Evolutionary conservation across 2,888 invertebrate species (phyloP).

Genomic region (Caenorhabditis sinica): DNA sequence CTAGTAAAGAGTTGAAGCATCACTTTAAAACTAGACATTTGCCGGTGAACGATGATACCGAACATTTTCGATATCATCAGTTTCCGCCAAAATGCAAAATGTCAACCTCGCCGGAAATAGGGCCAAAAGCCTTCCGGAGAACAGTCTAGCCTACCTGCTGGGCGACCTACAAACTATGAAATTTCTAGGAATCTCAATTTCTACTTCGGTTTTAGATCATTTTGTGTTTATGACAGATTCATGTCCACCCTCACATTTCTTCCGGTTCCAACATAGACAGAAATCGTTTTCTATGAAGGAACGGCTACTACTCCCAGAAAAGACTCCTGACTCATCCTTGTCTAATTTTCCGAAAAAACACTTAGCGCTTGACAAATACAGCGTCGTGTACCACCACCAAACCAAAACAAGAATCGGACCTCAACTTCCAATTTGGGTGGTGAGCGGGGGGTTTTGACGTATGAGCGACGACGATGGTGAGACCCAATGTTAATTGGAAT

Average conservation of each 20-base stretch:
- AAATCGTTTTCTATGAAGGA: conserved; percentile 3
- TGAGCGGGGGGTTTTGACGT: conserved; percentile 20
- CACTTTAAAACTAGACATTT: too few species aligned
- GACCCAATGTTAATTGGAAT: conserved; percentile 12
- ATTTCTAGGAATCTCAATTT: not conserved
- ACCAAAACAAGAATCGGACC: conserved; percentile 17
- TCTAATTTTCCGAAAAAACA: conserved; percentile 31
- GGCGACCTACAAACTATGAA: conserved; percentile 12
- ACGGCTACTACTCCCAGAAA: conserved; percentile 6
- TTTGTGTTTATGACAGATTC: not conserved
- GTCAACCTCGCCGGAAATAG: not conserved
- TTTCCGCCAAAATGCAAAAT: not conserved
- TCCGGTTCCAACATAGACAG: conserved; percentile 2
- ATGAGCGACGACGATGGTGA: not conserved
- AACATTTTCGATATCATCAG: not conserved
- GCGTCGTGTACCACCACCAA: not conserved
- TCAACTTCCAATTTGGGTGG: conserved; percentile 5
- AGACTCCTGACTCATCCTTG: conserved; percentile 10
- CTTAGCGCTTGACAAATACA: conserved; percentile 36
- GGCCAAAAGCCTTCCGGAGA: not conserved
- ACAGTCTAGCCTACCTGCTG: not conserved
- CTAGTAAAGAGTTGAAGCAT: too few species aligned
- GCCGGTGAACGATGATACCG: too few species aligned
- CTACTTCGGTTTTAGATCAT: too few species aligned
- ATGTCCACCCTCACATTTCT: not conserved